Conservation (phyloP, 2,888 invertebrate genomes). For the Bedellia somnulentella region DNA sequence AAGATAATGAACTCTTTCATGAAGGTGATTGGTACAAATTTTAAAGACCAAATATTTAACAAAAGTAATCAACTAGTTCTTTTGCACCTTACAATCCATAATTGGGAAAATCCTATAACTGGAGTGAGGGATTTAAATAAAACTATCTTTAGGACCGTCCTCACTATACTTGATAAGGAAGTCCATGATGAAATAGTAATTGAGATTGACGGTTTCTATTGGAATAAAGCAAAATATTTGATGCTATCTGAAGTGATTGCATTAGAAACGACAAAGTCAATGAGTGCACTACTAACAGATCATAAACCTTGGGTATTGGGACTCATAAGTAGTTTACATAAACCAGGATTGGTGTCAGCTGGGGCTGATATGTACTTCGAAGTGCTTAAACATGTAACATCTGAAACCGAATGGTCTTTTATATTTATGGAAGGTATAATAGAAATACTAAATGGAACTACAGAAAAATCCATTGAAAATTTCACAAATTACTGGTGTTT, state of each 20-base stretch:
- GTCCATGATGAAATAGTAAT: constrained; percentile 20
- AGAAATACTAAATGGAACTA: constrained; percentile 20
- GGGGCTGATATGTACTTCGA: constrained; percentile 63
- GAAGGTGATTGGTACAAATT: constrained; percentile 30
- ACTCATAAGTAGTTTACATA: constrained; percentile 36
- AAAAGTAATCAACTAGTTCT: constrained; percentile 31
- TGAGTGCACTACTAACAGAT: constrained; percentile 13
- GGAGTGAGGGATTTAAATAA: constrained; percentile 58
- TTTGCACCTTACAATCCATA: constrained; percentile 55
- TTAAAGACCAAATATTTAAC: constrained; percentile 22
- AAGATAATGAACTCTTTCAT: constrained; percentile 47
- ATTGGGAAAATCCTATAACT: constrained; percentile 64
- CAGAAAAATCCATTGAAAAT: constrained; percentile 34
- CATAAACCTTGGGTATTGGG: constrained; percentile 27
- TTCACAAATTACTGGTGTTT: constrained; percentile 54
- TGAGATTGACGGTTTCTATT: constrained; percentile 49
- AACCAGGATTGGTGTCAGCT: constrained; percentile 58
- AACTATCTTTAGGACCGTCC: constrained; percentile 38
- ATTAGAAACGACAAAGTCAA: constrained; percentile 15
- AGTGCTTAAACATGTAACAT: constrained; percentile 35
- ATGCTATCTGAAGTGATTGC: constrained; percentile 55
- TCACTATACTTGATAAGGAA: constrained; percentile 19
- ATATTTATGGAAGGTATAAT: constrained; percentile 30
- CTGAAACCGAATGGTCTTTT: constrained; percentile 38
- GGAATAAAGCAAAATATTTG: constrained; percentile 62